Evolutionary conservation across 2,888 invertebrate genomes (phyloP).

Genomic region (Meta bourneti): DNA sequence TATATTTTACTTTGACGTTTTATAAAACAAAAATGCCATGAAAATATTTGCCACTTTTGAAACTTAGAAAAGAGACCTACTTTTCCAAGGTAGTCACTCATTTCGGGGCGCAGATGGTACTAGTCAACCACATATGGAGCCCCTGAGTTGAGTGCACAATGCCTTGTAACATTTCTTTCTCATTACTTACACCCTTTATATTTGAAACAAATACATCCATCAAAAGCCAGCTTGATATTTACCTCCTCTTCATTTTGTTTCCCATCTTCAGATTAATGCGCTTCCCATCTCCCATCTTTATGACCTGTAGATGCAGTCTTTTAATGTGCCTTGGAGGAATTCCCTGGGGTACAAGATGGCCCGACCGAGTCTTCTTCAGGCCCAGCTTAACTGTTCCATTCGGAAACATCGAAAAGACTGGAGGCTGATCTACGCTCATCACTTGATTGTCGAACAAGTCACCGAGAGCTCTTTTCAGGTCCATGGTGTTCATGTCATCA

Average conservation of each 20-base stretch:
- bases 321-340: constrained; percentile 39
- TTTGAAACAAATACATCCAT: no score
- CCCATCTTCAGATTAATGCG: constrained; percentile 58
- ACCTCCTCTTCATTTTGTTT: constrained; percentile 70
- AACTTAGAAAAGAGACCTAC: no score
- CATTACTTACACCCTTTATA: no score
- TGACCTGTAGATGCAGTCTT: constrained; percentile 44
- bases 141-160: no score
- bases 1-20: no score
- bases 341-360: constrained; percentile 56
- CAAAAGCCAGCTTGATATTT: not conserved
- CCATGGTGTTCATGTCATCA: constrained; percentile 26
- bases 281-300: constrained; percentile 61
- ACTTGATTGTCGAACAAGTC: constrained; percentile 43
- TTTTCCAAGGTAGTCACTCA: no score
- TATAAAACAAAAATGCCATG: no score
- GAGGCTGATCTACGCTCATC: constrained; percentile 59
- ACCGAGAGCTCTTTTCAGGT: constrained; percentile 40
- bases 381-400: constrained; percentile 58
- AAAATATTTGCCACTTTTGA: no score
- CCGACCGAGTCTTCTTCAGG: constrained; percentile 53
- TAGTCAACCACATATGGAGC: no score
- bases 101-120: no score
- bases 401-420: constrained; percentile 18
- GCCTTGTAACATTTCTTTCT: no score